These are phyloP conservation scores for Myoxocephalus aenaeus DNA, from an alignment of 2,797 vertebrate species.

Conservation along the genomic window DNA sequence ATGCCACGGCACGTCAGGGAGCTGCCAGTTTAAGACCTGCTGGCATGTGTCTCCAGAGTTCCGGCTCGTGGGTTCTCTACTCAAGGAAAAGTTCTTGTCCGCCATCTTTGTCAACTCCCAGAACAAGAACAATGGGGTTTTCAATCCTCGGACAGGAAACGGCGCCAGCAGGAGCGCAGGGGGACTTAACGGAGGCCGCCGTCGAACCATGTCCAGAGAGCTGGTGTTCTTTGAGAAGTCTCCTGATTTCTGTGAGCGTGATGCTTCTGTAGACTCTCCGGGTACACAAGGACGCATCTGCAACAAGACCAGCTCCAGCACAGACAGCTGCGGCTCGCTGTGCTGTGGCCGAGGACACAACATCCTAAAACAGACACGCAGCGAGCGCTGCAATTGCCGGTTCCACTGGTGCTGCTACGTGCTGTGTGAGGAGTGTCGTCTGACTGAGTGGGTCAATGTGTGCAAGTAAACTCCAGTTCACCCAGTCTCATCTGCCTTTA, in stretches of 20 bases:
- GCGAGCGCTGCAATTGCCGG: conserved; percentile 91
- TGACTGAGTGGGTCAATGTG: conserved; percentile 92
- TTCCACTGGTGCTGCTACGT: conserved; percentile 98
- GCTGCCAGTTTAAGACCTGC: conserved; percentile 96
- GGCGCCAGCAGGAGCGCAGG: conserved; percentile 40
- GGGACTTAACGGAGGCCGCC: conserved; percentile 67
- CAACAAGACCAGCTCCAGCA: conserved; percentile 86
- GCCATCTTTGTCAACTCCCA: conserved; percentile 92
- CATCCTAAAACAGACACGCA: conserved; percentile 89
- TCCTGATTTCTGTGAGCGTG: conserved; percentile 92
- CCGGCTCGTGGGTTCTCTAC: conserved; percentile 86
- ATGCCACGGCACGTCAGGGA: conserved; percentile 94
- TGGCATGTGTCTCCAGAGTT: conserved; percentile 94
- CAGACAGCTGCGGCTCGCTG: conserved; percentile 90
- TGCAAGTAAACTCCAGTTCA: conserved; percentile 82
- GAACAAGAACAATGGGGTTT: conserved; percentile 94
- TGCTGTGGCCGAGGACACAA: conserved; percentile 96
- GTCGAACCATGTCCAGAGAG: conserved; percentile 87
- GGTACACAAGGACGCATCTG: conserved; percentile 88
- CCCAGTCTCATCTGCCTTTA: conserved; percentile 27
- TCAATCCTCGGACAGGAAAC: conserved; percentile 85
- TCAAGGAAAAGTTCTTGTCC: conserved; percentile 88
- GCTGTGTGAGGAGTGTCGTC: conserved; percentile 93
- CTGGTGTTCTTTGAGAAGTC: conserved; percentile 95
- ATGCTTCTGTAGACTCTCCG: conserved; percentile 85